Evolutionary conservation across 2,888 invertebrate genomes (phyloP).

Genomic region (Nudaria mundana): DNA sequence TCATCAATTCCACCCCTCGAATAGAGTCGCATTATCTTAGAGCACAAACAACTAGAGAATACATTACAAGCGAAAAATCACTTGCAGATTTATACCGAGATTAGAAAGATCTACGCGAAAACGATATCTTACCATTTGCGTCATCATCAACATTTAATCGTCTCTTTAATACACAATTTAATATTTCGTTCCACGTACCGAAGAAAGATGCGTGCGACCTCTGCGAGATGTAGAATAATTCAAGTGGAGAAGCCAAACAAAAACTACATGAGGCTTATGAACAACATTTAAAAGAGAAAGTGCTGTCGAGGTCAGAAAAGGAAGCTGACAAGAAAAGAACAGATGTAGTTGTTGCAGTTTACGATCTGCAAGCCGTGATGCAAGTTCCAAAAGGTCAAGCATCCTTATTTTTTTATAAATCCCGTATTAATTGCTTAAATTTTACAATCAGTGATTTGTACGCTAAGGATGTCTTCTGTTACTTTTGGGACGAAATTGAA

Average conservation of each 20-base stretch:
- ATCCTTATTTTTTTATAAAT: neutral
- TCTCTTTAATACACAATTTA: slow-evolving; percentile 15
- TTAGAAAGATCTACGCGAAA: neutral
- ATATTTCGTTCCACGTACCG: slow-evolving; percentile 12
- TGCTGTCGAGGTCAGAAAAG: slow-evolving; percentile 13
- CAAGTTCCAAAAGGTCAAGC: neutral
- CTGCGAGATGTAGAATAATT: slow-evolving; percentile 8
- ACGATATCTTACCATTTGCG: neutral
- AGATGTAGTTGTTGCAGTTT: neutral
- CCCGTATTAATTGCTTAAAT: neutral
- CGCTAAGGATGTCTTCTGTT: neutral
- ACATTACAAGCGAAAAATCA: neutral
- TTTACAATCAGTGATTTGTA: neutral
- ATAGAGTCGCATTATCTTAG: neutral
- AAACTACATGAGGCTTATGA: slow-evolving; percentile 9
- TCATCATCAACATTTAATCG: slow-evolving; percentile 1
- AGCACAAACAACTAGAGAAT: neutral
- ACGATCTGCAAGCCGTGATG: slow-evolving; percentile 2
- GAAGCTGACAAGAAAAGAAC: slow-evolving; percentile 11
- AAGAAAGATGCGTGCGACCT: slow-evolving; percentile 15
- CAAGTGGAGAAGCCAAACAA: slow-evolving; percentile 2
- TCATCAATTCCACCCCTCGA: neutral
- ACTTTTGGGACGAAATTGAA: neutral
- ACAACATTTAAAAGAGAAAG: slow-evolving; percentile 12
- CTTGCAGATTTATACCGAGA: neutral